phyloP scores from a whole-genome alignment of 2,797 vertebrate species.

The Uromys caudimaculatus region DNA sequence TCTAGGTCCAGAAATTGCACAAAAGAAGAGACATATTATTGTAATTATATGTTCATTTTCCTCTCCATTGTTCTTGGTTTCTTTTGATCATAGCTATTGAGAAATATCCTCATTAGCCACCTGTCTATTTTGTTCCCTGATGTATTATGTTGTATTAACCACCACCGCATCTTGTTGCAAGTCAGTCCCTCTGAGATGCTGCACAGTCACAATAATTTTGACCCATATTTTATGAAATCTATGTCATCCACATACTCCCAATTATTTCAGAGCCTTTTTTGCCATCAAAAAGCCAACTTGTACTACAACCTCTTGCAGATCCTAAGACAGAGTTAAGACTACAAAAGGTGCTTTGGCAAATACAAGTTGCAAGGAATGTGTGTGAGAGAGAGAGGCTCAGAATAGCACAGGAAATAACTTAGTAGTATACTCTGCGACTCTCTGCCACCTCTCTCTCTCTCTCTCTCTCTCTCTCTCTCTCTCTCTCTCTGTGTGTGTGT shows the following conservation, averaged over 20 bases:
- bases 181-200: not conserved
- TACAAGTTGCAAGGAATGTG: not conserved
- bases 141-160: not conserved
- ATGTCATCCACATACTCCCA: too few relatives aligned
- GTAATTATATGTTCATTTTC: not conserved
- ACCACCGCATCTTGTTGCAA: not conserved
- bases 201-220: not conserved
- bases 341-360: slow-evolving; percentile 4
- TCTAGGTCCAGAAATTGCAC: not conserved
- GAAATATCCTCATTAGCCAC: not conserved
- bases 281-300: not conserved
- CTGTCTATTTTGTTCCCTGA: not conserved
- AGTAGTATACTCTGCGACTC: not conserved
- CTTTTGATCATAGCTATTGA: not conserved
- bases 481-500: too few relatives aligned
- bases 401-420: not conserved
- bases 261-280: not conserved
- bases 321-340: not conserved
- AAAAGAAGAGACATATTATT: not conserved
- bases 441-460: not conserved
- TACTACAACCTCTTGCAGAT: not conserved
- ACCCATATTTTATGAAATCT: not conserved
- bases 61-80: not conserved
- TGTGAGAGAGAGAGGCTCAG: too few relatives aligned
- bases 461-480: not conserved